phyloP scores from a whole-genome alignment of 2,113 vertebrate genomes.

The Etheostoma spectabile region DNA sequence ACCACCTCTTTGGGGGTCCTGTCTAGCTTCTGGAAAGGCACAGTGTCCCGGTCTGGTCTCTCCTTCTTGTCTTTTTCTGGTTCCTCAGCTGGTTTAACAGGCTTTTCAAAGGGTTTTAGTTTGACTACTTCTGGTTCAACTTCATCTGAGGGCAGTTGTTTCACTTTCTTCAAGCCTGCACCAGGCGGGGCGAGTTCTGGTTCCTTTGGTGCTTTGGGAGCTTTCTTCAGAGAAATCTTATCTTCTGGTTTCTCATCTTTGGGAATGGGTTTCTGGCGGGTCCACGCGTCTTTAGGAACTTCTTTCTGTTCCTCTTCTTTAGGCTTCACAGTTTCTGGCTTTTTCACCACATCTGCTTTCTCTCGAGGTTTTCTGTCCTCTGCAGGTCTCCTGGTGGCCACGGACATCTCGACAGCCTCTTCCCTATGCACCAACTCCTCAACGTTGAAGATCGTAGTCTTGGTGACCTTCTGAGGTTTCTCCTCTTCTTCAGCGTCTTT shows the following conservation, averaged over 20 bases:
- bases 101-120: slow-evolving; percentile 84
- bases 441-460: slow-evolving; percentile 51
- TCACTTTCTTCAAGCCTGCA: slow-evolving; percentile 77
- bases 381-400: slow-evolving; percentile 57
- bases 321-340: slow-evolving; percentile 53
- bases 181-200: slow-evolving; percentile 61
- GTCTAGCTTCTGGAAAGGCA: slow-evolving; percentile 71
- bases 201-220: slow-evolving; percentile 65
- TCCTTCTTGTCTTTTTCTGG: slow-evolving; percentile 84
- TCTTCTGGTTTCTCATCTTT: slow-evolving; percentile 72
- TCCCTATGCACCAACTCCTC: slow-evolving; percentile 75
- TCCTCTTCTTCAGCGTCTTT: slow-evolving; percentile 74
- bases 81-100: slow-evolving; percentile 67
- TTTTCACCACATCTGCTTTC: slow-evolving; percentile 63
- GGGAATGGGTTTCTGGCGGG: slow-evolving; percentile 56
- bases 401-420: slow-evolving; percentile 71
- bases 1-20: slow-evolving; percentile 63
- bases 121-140: slow-evolving; percentile 77
- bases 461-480: slow-evolving; percentile 69
- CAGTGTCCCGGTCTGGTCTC: slow-evolving; percentile 69
- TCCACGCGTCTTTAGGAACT: slow-evolving; percentile 60
- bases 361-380: slow-evolving; percentile 66
- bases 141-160: slow-evolving; percentile 75
- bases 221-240: slow-evolving; percentile 69
- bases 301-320: slow-evolving; percentile 61